Evolutionary conservation across 2,113 vertebrate species (phyloP).

Genomic region (Neopipo cinnamomea): DNA sequence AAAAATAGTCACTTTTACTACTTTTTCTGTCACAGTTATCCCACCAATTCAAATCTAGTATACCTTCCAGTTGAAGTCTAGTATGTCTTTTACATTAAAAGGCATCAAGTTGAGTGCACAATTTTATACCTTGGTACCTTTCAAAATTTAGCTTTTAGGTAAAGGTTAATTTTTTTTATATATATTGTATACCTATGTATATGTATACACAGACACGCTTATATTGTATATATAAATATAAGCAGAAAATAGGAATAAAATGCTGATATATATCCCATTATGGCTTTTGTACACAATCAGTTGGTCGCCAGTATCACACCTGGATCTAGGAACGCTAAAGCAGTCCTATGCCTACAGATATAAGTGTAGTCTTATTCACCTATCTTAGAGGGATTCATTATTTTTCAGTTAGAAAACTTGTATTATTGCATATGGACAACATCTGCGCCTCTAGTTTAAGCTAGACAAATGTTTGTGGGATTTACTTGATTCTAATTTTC

Average conservation of each 20-base stretch:
- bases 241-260: not conserved
- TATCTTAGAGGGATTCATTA: rapidly evolving
- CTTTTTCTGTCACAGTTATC: not conserved
- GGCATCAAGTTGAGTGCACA: not conserved
- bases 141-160: not conserved
- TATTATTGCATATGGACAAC: not conserved
- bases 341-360: not conserved
- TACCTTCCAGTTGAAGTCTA: not conserved
- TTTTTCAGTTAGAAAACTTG: not conserved
- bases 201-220: not conserved
- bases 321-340: not conserved
- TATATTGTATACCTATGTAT: not conserved
- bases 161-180: not conserved
- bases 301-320: not conserved
- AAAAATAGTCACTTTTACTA: not conserved
- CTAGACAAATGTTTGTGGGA: not conserved
- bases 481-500: not conserved
- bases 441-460: not conserved
- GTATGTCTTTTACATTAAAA: not conserved
- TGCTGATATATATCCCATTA: rapidly evolving
- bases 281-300: not conserved
- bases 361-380: not conserved
- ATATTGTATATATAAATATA: not conserved
- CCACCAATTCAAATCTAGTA: not conserved
- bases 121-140: not conserved